These are phyloP conservation scores for Macrophya alboannulata DNA, from an alignment of 2,888 invertebrate species.

Conservation along the genomic window DNA sequence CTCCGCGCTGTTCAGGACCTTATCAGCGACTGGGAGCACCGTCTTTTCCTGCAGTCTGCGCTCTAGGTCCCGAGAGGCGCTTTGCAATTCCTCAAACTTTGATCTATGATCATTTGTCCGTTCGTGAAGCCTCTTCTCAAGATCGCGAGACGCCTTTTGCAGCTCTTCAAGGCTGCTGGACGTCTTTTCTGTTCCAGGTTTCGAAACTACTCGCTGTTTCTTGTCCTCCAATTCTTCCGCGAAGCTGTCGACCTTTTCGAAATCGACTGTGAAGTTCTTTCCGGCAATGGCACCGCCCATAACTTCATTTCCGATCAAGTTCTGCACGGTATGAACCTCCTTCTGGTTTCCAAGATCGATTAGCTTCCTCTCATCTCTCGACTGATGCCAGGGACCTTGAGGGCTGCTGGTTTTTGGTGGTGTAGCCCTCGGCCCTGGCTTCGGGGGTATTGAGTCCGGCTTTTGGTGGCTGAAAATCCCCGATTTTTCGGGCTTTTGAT, in stretches of 20 bases:
- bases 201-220: conserved; percentile 48
- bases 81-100: conserved; percentile 71
- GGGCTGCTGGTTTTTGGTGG: conserved; percentile 76
- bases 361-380: conserved; percentile 73
- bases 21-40: not conserved
- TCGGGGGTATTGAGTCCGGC: conserved; percentile 67
- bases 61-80: conserved; percentile 73
- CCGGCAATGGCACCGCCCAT: conserved; percentile 39
- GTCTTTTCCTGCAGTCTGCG: conserved; percentile 67
- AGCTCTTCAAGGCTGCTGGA: conserved; percentile 73
- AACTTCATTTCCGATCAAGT: conserved; percentile 20
- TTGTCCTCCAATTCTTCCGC: conserved; percentile 57
- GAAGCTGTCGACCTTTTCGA: conserved; percentile 62
- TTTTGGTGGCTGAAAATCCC: conserved; percentile 66
- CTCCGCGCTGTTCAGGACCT: conserved; percentile 32
- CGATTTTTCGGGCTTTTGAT: conserved; percentile 57
- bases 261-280: conserved; percentile 43
- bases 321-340: conserved; percentile 11
- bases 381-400: conserved; percentile 78
- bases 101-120: conserved; percentile 61
- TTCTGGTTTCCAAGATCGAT: conserved; percentile 68
- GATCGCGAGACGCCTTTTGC: conserved; percentile 72
- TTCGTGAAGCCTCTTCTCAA: conserved; percentile 70
- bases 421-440: conserved; percentile 65
- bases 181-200: conserved; percentile 64